Conservation (phyloP, 2,888 invertebrate genomes). For the Tholera decimalis region DNA sequence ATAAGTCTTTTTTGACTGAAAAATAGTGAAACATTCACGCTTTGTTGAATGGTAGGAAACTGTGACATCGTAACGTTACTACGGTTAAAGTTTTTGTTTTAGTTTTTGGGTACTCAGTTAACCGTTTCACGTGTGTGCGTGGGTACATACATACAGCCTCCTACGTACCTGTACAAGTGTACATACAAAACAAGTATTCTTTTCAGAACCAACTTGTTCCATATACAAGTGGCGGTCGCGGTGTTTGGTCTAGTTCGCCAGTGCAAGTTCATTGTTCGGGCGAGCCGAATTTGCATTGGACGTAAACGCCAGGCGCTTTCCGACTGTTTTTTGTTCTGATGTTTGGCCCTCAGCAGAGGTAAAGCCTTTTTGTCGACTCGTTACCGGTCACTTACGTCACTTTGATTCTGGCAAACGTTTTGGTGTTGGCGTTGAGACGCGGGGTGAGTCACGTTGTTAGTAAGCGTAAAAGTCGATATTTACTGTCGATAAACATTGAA, state of each 20-base stretch:
- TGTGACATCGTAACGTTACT: constrained; percentile 65
- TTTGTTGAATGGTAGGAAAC: constrained; percentile 61
- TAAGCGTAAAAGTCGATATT: constrained; percentile 80
- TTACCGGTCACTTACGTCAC: constrained; percentile 84
- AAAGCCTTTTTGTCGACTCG: constrained; percentile 82
- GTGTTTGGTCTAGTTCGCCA: constrained; percentile 90
- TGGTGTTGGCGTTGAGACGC: constrained; percentile 90
- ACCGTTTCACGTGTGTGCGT: constrained; percentile 73
- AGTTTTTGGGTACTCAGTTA: constrained; percentile 57
- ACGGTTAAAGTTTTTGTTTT: constrained; percentile 70
- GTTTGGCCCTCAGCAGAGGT: constrained; percentile 79
- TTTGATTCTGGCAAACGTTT: constrained; percentile 79
- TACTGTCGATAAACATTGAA: constrained; percentile 77
- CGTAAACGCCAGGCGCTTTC: constrained; percentile 83
- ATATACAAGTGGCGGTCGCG: constrained; percentile 82
- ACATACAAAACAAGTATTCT: constrained; percentile 74
- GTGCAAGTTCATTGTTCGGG: constrained; percentile 90
- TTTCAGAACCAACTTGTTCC: constrained; percentile 76
- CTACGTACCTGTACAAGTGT: constrained; percentile 75
- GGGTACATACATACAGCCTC: constrained; percentile 70
- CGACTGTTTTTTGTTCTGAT: constrained; percentile 78
- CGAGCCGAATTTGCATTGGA: constrained; percentile 70
- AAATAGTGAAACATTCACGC: constrained; percentile 66
- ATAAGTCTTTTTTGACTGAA: constrained; percentile 51
- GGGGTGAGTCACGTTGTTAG: constrained; percentile 88